These are phyloP conservation scores for Acanthis flammea DNA, from an alignment of 2,797 vertebrate species.

Conservation along the genomic window DNA sequence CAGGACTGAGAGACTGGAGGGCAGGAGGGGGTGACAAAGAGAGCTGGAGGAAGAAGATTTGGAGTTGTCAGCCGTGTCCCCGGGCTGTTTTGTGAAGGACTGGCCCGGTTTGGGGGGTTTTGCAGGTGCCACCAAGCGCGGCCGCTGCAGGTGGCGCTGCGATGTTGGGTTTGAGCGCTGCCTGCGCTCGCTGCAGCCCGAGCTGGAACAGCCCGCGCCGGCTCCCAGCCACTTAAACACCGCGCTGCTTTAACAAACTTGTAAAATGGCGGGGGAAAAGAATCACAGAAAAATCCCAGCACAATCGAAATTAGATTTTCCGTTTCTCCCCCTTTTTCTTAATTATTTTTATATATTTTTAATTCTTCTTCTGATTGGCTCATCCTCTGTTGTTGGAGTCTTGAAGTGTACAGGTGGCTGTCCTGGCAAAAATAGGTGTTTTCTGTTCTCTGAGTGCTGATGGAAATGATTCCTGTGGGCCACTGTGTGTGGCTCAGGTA, in stretches of 20 bases:
- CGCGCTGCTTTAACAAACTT: conserved; percentile 57
- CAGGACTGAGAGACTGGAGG: background rate
- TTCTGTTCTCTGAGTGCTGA: background rate
- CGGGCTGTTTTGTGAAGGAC: rapidly evolving
- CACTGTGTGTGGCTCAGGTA: background rate
- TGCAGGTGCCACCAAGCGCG: conserved; percentile 41
- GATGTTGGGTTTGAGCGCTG: conserved; percentile 74
- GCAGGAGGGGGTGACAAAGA: background rate
- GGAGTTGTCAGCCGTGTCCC: background rate
- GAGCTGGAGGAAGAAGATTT: background rate
- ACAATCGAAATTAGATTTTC: rapidly evolving
- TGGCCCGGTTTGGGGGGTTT: background rate
- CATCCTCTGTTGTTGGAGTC: background rate
- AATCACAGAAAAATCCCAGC: rapidly evolving
- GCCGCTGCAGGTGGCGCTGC: conserved; percentile 81
- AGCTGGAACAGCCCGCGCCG: conserved; percentile 22
- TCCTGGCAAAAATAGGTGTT: background rate
- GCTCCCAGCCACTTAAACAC: conserved; percentile 57
- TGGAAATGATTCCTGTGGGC: background rate
- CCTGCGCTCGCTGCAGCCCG: background rate
- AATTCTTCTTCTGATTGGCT: background rate
- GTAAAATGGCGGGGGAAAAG: conserved; percentile 31
- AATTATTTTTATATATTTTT: rapidly evolving
- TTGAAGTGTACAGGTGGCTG: background rate
- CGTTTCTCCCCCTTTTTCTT: rapidly evolving